Percentiles rank a stretch among this genome's conserved stretches.
phyloP scores from a whole-genome alignment of 1,140 invertebrate genomes.

The Camponotus vicinus region DNA sequence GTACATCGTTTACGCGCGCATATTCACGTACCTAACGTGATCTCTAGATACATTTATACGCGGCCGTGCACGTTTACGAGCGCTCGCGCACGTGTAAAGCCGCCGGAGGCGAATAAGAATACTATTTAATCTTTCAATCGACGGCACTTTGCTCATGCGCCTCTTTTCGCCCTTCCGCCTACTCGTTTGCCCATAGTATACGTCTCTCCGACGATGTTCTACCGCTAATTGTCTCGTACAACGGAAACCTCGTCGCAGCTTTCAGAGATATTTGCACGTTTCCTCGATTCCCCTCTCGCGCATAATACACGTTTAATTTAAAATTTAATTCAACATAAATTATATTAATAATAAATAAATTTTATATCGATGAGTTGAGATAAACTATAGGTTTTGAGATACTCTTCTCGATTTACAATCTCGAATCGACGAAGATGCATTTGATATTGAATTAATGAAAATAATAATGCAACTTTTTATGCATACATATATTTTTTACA shows the following conservation, averaged over 20 bases:
- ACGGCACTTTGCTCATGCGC: constrained; percentile 17
- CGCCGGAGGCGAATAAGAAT: constrained; percentile 22
- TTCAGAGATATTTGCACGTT: constrained; percentile 13
- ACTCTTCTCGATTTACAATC: neutral
- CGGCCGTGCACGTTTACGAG: constrained; percentile 22
- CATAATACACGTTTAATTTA: no score
- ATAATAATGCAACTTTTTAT: no score
- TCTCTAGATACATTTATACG: constrained; percentile 19
- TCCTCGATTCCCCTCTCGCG: neutral
- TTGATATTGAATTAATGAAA: no score
- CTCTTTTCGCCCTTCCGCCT: constrained; percentile 9
- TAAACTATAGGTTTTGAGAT: neutral
- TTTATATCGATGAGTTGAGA: neutral
- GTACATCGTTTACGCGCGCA: constrained; percentile 55
- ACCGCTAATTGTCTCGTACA: constrained; percentile 33
- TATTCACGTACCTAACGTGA: constrained; percentile 20
- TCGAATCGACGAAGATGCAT: neutral
- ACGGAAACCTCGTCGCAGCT: constrained; percentile 18
- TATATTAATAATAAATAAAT: no score
- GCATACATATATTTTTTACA: neutral
- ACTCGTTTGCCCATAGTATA: neutral
- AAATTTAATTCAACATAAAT: no score
- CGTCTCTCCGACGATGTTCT: constrained; percentile 12
- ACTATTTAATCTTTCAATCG: constrained; percentile 57
- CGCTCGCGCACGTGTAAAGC: constrained; percentile 33